phyloP scores from a whole-genome alignment of 2,113 vertebrate genomes.

The Chionodraco myersi region DNA sequence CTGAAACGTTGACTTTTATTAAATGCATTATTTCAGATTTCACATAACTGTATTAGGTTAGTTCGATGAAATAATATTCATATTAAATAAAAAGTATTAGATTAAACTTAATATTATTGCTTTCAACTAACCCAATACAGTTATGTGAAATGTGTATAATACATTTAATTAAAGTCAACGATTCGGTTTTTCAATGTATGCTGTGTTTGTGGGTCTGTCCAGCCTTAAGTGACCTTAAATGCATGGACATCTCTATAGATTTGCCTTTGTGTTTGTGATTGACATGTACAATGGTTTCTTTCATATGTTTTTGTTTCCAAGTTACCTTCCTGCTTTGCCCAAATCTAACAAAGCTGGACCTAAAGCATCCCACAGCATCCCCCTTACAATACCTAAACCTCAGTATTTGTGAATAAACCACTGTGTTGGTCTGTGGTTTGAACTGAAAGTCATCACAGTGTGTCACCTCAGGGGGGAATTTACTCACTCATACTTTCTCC shows the following conservation, averaged over 20 bases:
- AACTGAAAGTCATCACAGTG: conserved; percentile 21
- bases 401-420: conserved; percentile 42
- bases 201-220: neutral
- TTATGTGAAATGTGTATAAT: too few species aligned
- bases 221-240: neutral
- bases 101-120: too few species aligned
- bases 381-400: conserved; percentile 16
- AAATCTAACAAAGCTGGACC: conserved; percentile 1
- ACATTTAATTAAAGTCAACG: too few species aligned
- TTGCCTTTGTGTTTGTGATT: neutral
- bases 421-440: conserved; percentile 4
- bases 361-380: neutral
- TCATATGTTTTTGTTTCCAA: neutral
- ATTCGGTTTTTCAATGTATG: neutral
- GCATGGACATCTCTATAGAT: neutral
- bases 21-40: too few species aligned
- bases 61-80: too few species aligned
- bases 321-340: neutral
- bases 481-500: conserved; percentile 60
- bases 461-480: conserved; percentile 41
- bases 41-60: too few species aligned
- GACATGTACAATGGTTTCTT: too few species aligned
- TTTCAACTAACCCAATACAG: too few species aligned
- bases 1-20: too few species aligned
- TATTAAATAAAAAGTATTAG: too few species aligned